These are phyloP conservation scores for Nycticorax nycticorax DNA, from an alignment of 2,113 vertebrate species.

Conservation along the genomic window DNA sequence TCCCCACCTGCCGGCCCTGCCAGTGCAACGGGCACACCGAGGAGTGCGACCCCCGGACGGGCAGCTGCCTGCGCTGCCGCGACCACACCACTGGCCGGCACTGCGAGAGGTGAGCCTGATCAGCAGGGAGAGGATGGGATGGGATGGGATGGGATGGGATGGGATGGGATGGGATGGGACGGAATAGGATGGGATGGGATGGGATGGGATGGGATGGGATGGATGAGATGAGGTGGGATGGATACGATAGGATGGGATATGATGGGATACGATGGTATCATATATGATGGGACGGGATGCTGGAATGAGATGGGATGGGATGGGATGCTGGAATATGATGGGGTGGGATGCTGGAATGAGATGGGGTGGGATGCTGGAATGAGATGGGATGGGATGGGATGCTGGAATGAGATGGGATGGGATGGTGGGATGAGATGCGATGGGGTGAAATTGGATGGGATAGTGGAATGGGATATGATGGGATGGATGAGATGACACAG, in stretches of 20 bases:
- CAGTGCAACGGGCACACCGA: conserved; percentile 88
- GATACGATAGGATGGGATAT: background rate
- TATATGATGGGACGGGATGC: background rate
- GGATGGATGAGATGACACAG: background rate
- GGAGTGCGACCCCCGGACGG: conserved; percentile 83
- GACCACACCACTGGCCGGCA: too few species aligned
- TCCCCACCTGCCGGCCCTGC: conserved; percentile 87
- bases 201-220: too few species aligned
- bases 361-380: background rate
- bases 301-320: background rate
- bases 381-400: background rate
- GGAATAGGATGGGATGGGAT: background rate
- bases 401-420: background rate
- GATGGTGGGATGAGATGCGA: background rate
- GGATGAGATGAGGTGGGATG: too few species aligned
- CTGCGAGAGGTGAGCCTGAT: too few species aligned
- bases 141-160: too few species aligned
- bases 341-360: background rate
- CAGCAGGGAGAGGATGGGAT: too few species aligned
- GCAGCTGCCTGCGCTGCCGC: conserved; percentile 69
- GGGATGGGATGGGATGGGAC: too few species aligned
- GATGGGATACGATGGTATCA: too few species aligned
- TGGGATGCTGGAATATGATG: background rate
- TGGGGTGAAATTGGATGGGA: background rate
- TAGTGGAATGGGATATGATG: background rate